Base-by-base conservation (phyloP, 1,140 invertebrate genomes). In the Drosophila repletoides region DNA sequence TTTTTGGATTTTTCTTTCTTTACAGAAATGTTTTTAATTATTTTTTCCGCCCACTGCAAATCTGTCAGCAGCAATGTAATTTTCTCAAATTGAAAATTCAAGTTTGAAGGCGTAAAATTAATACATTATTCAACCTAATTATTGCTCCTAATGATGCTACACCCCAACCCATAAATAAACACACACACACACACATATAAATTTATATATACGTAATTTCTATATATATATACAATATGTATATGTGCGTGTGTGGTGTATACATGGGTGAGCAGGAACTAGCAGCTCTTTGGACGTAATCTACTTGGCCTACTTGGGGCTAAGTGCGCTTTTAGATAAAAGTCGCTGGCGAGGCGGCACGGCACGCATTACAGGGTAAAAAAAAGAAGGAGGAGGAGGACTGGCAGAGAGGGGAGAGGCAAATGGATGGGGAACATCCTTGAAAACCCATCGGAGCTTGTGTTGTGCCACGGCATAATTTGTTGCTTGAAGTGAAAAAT, bases 401-500 rank as follows among this genome's bases (percentile, higher is more conserved):
- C 24, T 6, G 22, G 14, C 4, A 10, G 40, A 22, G 28, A 9
- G 15, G 9, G 9, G 3, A 4, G 34, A 5, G 9, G 29, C 6
- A 1, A 14, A 6, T 1, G 22, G 9, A 7, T 21, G 14, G 22
- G 24, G 48, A 5, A 14, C 31, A 61, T 60, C 56, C 64, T 67
- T 67, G 56, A 67, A 61, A 60, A 28, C 21, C 22, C 36, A 60
- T 49, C 46, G 15, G 36, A 31, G 69, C 55, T 59, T 66, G 63
- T 43, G 79, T 84, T 84, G 73, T 84, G 80, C 79, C 67, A 66
- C 75, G 71, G 79, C 80, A 84, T 84, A 84, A 84, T 84, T 86
- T 84, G 79, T 79, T 81, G 80, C 79, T 74, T 84, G 74, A 86
- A 79, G 71, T 84, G 79, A 86, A 84, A 84, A 86, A 84, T 84